A percentile compares a stretch with the other conserved stretches of the same genome.
phyloP scores from a whole-genome alignment of 2,113 vertebrate genomes.

The Leptobrachium ailaonicum region DNA sequence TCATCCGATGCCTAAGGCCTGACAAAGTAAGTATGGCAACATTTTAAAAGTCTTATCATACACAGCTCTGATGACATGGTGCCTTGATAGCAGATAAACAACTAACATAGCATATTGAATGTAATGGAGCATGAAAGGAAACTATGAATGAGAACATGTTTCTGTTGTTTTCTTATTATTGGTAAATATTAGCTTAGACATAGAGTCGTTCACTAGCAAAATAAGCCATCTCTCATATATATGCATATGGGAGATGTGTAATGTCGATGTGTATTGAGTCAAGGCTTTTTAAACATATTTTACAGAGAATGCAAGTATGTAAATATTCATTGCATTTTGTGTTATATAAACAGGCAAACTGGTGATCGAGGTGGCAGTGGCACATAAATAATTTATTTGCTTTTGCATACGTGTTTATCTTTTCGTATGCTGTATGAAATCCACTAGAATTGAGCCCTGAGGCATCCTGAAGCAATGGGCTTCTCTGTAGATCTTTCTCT shows the following conservation, averaged over 20 bases:
- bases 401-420: too few relatives aligned
- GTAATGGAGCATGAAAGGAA: conserved; percentile 34
- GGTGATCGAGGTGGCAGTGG: too few relatives aligned
- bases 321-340: not conserved
- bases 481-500: too few relatives aligned
- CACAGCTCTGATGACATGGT: conserved; percentile 10
- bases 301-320: not conserved
- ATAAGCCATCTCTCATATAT: not conserved
- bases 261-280: not conserved
- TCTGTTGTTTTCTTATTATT: conserved; percentile 29
- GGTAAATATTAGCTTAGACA: conserved; percentile 29
- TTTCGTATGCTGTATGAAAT: too few relatives aligned
- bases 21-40: conserved; percentile 73
- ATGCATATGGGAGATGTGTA: not conserved
- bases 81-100: conserved; percentile 32
- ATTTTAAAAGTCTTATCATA: conserved; percentile 31
- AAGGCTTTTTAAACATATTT: not conserved
- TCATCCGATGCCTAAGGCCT: conserved; percentile 79
- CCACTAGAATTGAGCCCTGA: too few relatives aligned
- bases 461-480: too few relatives aligned
- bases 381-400: too few relatives aligned
- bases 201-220: not conserved
- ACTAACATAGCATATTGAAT: conserved; percentile 35
- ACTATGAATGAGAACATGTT: conserved; percentile 13
- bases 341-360: not conserved